Base-by-base conservation (phyloP, 1,140 invertebrate genomes). In the Nylanderia fulva region DNA sequence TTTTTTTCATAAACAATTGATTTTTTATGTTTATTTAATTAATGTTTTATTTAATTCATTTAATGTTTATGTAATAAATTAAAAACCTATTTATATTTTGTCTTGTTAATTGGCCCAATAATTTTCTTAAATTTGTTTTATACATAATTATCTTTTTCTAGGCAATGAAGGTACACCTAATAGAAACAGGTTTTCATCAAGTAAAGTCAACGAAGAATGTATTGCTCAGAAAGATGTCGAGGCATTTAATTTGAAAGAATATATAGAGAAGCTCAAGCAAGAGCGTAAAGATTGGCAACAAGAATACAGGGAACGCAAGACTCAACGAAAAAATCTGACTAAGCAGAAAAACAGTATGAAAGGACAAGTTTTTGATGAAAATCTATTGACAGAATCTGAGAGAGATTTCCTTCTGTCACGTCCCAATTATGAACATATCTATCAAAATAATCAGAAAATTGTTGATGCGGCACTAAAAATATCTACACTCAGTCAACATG, bases 261-360 rank as follows among this genome's bases (percentile, higher is more conserved):
- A 94, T 72, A 89, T 92, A 76, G 29, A 77, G 11, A 86, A 33
- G 27, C 71, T 94, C 2, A 90, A 54, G 75, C 66, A 87, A 3
- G 93, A 94, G 76, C 89, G 90, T 66, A 86, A 86, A 69, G 68
- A 83, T 6, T 94, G 93, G 93, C 87, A 88, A 21, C 72, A 89
- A 54, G 88, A 71, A 0, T 85, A 90, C 8, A 86, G 60, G 7
- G 85, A 85, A 45, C 86, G 93, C 15, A 93, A 90, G 84, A 15
- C 15, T 7, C 76, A 85, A 69, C 68, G 86, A 2, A 83, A 52
- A 27, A 56, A 71, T 52, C 68, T 93, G 15, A 39, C 24, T 1
- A 93, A 91, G 54, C 45, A 90, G 45, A 85, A 86, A 69, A 45
- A 64, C 21, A 21, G 8, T 24, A 0, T 86, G 18, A 61, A 91